Base-by-base conservation (phyloP, 1,140 invertebrate species). In the Temnothorax nylanderi region DNA sequence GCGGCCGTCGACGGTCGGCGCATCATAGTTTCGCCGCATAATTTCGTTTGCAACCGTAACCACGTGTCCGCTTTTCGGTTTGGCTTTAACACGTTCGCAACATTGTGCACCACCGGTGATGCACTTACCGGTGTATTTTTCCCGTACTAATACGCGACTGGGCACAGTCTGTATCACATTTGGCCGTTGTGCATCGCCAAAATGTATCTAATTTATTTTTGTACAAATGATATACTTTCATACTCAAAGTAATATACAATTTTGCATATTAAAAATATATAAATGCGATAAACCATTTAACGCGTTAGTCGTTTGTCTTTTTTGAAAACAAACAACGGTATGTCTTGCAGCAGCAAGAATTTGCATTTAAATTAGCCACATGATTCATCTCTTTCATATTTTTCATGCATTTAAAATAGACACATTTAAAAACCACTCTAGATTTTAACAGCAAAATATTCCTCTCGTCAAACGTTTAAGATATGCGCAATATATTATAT, bases 11-110 rank as follows among this genome's bases (percentile, higher is more conserved):
- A 37, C 41, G 32, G 26, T n/a, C 47, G 65, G 16, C 77, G 65
- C 32, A 60, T 84, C 80, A 84, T 62, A 84, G 80, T 84, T 56
- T 49, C 69, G 69, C 54, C 80, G 80, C 80, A 84, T 84, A 74
- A 84, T 84, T 84, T 74, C 67, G 67, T 74, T 74, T 71, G 80
- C 80, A 47, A 26, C 41, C 44, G 76, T 65, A 78, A 80, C 69
- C 80, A 67, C 67, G 67, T 62, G 54, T 75, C 41, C 80, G 56
- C 80, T 84, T 60, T 37, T 60, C 69, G 26, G 37, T 49, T 26
- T 82, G 26, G 51, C 80, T 44, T 58, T 47, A 34, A 82, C 80
- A 47, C 80, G 67, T 37, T 72, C 41, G 41, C 41, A 34, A 49
- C 64, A 26, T 54, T 4, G 34, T 37, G 56, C 74, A 62, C 10